These are phyloP conservation scores for Electrophaes corylata DNA, from an alignment of 2,888 invertebrate genomes.

Conservation along the genomic window DNA sequence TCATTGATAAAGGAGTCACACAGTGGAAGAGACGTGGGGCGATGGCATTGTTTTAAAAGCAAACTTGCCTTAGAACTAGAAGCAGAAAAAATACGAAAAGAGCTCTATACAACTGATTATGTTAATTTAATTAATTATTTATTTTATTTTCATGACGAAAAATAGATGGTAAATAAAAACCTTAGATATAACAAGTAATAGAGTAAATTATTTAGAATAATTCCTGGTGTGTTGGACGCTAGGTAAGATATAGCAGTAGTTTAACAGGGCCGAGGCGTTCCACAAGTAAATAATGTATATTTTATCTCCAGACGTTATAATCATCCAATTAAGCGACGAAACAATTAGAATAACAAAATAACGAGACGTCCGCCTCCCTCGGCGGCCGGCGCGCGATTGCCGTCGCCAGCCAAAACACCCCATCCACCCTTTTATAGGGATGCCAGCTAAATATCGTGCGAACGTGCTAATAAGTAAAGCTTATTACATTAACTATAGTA, in stretches of 20 bases:
- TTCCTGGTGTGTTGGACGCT: neutral
- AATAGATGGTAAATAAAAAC: no score
- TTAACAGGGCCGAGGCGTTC: neutral
- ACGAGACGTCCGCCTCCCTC: conserved; percentile 28
- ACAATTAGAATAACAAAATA: conserved; percentile 33
- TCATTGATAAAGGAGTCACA: no score
- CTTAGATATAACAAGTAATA: no score
- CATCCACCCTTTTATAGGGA: conserved; percentile 3
- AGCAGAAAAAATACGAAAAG: no score
- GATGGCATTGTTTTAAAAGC: no score
- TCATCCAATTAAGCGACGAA: conserved; percentile 36
- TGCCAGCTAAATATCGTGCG: conserved; percentile 2
- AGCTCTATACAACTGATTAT: no score
- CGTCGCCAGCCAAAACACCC: conserved; percentile 5
- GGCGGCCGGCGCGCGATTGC: conserved; percentile 30
- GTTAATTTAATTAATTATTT: no score
- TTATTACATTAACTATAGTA: no score
- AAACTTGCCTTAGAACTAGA: no score
- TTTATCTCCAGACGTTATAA: conserved; percentile 25
- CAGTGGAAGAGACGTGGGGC: no score
- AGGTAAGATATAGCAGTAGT: neutral
- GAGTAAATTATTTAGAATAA: neutral
- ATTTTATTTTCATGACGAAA: no score
- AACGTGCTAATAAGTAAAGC: neutral
- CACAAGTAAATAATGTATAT: conserved; percentile 28